Conservation (phyloP, 2,888 invertebrate genomes). For the Hypselothyrea guttata region DNA sequence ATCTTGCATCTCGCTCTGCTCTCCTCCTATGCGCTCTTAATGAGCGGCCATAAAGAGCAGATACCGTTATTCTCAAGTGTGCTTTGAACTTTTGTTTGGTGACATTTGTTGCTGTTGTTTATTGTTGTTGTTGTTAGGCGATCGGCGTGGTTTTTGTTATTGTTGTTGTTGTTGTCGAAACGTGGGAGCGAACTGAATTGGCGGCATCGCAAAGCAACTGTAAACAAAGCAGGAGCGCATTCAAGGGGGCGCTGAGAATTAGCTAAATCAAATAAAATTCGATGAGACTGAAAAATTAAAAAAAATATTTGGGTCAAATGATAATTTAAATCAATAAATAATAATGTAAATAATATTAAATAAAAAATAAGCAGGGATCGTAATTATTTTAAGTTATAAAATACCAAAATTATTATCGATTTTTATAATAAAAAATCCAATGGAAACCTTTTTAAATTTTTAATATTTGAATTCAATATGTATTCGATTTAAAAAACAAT, state of each 20-base stretch:
- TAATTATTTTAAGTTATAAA: too few species aligned
- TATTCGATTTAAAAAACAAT: too few species aligned
- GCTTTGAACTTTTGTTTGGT: conserved; percentile 49
- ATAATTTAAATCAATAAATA: too few species aligned
- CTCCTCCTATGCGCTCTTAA: neutral
- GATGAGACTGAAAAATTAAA: too few species aligned
- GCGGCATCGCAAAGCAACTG: conserved; percentile 37
- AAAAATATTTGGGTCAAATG: too few species aligned
- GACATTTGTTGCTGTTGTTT: conserved; percentile 47
- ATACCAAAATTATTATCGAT: too few species aligned
- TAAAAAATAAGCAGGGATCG: neutral
- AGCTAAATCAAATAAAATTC: too few species aligned
- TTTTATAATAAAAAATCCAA: too few species aligned
- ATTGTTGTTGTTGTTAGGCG: conserved; percentile 12
- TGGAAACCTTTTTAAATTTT: too few species aligned
- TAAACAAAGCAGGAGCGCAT: conserved; percentile 37
- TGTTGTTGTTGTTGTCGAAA: conserved; percentile 26
- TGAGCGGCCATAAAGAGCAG: conserved; percentile 27
- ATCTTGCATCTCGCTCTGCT: neutral
- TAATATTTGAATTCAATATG: neutral
- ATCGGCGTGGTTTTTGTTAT: conserved; percentile 24
- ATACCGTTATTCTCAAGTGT: conserved; percentile 52
- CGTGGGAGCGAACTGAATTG: conserved; percentile 38
- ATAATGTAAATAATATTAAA: neutral
- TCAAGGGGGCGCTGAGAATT: conserved; percentile 13